These are phyloP conservation scores for Hylyphantes graminicola DNA, from an alignment of 1,140 invertebrate species.

Conservation along the genomic window DNA sequence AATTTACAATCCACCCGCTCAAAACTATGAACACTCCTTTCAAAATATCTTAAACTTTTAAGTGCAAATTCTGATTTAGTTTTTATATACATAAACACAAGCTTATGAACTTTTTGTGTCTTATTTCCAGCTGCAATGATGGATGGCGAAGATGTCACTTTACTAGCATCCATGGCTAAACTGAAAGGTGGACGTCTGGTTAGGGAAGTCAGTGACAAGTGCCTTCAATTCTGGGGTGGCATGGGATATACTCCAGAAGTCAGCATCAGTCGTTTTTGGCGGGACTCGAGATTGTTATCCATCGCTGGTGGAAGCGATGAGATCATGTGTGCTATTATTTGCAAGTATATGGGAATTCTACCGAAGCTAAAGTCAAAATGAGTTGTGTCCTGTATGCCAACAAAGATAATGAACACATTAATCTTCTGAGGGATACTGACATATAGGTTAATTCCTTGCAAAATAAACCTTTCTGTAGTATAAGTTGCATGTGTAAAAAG, in stretches of 20 bases:
- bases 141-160: conserved; percentile 72
- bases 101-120: not conserved
- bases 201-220: conserved; percentile 72
- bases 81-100: no score
- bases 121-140: conserved; percentile 62
- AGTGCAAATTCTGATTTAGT: no score
- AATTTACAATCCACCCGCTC: no score
- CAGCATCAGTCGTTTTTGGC: conserved; percentile 69
- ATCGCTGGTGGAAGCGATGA: conserved; percentile 76
- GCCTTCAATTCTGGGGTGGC: conserved; percentile 75
- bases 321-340: conserved; percentile 75
- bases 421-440: no score
- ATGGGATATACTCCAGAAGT: conserved; percentile 74
- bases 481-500: no score
- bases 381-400: no score
- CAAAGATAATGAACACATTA: no score
- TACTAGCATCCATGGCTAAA: conserved; percentile 74
- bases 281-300: conserved; percentile 72
- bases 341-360: conserved; percentile 71
- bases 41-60: no score
- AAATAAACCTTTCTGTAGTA: no score
- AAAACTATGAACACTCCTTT: no score
- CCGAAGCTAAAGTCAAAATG: conserved; percentile 41
- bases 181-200: conserved; percentile 72
- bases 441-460: no score